These are phyloP conservation scores for Athalia circularis DNA, from an alignment of 2,888 invertebrate species.

Conservation along the genomic window DNA sequence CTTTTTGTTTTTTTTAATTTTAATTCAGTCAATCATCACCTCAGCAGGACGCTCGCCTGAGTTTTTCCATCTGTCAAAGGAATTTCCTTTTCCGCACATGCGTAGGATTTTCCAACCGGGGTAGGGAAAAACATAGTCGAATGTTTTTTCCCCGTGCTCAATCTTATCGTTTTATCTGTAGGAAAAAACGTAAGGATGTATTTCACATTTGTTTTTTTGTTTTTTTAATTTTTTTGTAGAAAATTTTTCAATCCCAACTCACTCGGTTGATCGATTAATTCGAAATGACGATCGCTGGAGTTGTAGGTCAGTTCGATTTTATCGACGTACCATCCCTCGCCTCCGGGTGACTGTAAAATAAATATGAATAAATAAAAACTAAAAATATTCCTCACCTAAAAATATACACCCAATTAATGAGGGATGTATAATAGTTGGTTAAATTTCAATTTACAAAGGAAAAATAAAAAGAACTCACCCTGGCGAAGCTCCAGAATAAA, in stretches of 20 bases:
- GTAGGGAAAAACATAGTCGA: constrained; percentile 85
- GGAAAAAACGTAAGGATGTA: neutral
- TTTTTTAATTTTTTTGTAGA: neutral
- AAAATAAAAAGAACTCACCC: constrained; percentile 76
- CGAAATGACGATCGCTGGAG: constrained; percentile 75
- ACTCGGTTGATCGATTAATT: constrained; percentile 75
- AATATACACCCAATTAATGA: too few relatives aligned
- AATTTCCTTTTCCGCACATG: constrained; percentile 82
- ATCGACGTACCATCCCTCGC: constrained; percentile 92
- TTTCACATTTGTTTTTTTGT: neutral
- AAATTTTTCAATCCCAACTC: constrained; percentile 53
- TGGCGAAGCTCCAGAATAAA: constrained; percentile 85
- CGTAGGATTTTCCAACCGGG: constrained; percentile 90
- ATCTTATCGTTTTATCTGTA: constrained; percentile 75
- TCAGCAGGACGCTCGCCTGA: constrained; percentile 64
- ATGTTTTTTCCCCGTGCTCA: constrained; percentile 77
- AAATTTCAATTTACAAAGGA: too few relatives aligned
- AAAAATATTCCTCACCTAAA: neutral
- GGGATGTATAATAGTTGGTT: too few relatives aligned
- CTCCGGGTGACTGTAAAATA: constrained; percentile 85
- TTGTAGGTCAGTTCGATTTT: constrained; percentile 86
- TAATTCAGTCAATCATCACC: constrained; percentile 54
- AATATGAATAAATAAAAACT: neutral
- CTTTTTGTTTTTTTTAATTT: neutral
- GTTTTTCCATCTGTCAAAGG: constrained; percentile 76